Conservation (phyloP, 2,888 invertebrate species). For the Leucophenga maculata region DNA sequence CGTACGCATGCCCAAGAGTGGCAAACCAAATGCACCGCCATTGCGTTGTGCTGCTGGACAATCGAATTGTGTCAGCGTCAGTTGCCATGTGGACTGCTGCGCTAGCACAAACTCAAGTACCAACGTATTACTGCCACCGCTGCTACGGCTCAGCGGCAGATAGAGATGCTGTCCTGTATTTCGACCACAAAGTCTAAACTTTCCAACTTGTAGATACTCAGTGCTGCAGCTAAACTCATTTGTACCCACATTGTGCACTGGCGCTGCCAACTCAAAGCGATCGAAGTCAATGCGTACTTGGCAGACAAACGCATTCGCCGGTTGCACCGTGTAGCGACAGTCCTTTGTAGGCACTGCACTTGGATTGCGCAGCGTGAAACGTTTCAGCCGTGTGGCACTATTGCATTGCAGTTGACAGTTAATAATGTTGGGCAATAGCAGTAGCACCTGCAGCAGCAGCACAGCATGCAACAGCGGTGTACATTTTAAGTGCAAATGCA, state of each 20-base stretch:
- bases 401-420: slow-evolving; percentile 60
- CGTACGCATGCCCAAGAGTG: slow-evolving; percentile 41
- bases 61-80: slow-evolving; percentile 78
- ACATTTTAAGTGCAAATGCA: neutral
- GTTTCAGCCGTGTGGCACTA: slow-evolving; percentile 57
- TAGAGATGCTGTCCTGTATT: slow-evolving; percentile 77
- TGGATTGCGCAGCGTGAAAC: slow-evolving; percentile 65
- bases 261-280: slow-evolving; percentile 62
- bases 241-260: slow-evolving; percentile 46
- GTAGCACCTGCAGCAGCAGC: slow-evolving; percentile 24
- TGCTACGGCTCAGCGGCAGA: slow-evolving; percentile 58
- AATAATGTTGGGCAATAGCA: neutral
- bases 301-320: slow-evolving; percentile 60
- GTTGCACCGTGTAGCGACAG: slow-evolving; percentile 59
- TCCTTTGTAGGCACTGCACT: slow-evolving; percentile 34
- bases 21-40: no score
- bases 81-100: slow-evolving; percentile 73
- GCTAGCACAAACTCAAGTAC: slow-evolving; percentile 73
- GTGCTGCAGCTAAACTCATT: slow-evolving; percentile 47
- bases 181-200: slow-evolving; percentile 75
- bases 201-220: slow-evolving; percentile 63
- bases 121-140: slow-evolving; percentile 52
- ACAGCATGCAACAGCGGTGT: slow-evolving; percentile 11
- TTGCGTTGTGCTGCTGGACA: slow-evolving; percentile 66
- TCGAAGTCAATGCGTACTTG: slow-evolving; percentile 66